phyloP scores from a whole-genome alignment of 1,140 invertebrate genomes.

The Dinoponera quadriceps region DNA sequence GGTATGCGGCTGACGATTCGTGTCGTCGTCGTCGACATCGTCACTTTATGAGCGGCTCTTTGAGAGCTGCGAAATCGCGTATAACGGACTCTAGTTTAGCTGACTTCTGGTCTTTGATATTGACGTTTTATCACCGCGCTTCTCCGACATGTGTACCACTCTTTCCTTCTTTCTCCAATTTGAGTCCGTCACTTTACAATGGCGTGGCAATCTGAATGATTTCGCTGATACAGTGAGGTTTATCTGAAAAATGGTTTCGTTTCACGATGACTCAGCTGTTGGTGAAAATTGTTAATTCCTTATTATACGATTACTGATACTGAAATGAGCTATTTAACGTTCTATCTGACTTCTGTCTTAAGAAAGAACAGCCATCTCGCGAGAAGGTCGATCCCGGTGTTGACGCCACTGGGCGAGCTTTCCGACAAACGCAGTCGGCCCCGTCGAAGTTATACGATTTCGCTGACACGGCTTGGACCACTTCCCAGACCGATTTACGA shows the following conservation, averaged over 20 bases:
- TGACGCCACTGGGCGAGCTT: conserved; percentile 44
- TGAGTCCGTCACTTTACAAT: conserved; percentile 23
- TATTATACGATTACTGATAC: not conserved
- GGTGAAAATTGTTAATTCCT: not conserved
- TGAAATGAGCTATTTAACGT: too few species aligned
- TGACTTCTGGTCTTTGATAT: conserved; percentile 68
- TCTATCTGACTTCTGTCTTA: not conserved
- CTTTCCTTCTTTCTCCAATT: not conserved
- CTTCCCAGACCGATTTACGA: conserved; percentile 83
- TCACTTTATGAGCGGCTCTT: conserved; percentile 72
- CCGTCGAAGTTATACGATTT: conserved; percentile 77
- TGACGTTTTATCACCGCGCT: conserved; percentile 37
- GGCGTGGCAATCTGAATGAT: too few species aligned
- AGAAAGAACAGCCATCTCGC: not conserved
- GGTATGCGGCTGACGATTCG: conserved; percentile 27
- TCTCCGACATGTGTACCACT: not conserved
- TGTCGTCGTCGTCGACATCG: conserved; percentile 37
- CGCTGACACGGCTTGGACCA: conserved; percentile 82
- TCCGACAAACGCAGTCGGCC: conserved; percentile 28
- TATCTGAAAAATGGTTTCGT: too few species aligned
- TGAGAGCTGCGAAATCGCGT: conserved; percentile 45
- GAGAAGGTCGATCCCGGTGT: not conserved
- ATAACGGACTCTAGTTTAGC: conserved; percentile 31
- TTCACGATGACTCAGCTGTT: too few species aligned
- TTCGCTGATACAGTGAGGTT: too few species aligned